Percentiles rank a stretch among this genome's conserved stretches.
phyloP scores from a whole-genome alignment of 1,140 invertebrate species.

The Bombus sylvicola region DNA sequence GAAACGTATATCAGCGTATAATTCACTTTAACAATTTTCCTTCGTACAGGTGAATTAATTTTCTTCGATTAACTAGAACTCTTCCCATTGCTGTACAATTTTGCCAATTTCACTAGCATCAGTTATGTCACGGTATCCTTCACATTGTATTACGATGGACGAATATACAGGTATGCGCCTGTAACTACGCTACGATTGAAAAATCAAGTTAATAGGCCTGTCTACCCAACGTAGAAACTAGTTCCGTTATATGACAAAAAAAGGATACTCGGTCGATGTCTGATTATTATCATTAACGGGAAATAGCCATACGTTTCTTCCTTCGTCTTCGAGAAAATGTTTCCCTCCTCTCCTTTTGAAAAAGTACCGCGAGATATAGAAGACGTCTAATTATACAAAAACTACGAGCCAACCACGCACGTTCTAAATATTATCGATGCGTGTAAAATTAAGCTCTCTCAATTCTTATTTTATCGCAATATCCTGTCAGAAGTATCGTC shows the following conservation, averaged over 20 bases:
- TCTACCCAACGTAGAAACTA: conserved; percentile 15
- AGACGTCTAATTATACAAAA: not conserved
- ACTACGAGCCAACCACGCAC: too few species aligned
- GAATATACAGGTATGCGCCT: not conserved
- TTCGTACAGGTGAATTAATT: too few species aligned
- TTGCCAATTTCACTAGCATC: not conserved
- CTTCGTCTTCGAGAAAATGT: not conserved
- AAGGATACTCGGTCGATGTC: conserved; percentile 24
- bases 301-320: not conserved
- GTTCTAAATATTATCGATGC: too few species aligned
- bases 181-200: conserved; percentile 22
- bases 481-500: not conserved
- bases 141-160: not conserved
- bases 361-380: not conserved
- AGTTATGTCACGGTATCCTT: not conserved
- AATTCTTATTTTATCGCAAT: too few species aligned
- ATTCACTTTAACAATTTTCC: too few species aligned
- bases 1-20: not conserved
- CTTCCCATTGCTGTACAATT: not conserved
- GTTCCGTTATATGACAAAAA: conserved; percentile 45
- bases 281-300: conserved; percentile 43
- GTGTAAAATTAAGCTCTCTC: too few species aligned
- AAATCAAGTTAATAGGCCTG: conserved; percentile 37
- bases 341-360: not conserved
- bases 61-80: not conserved